Percentiles rank a stretch among this genome's conserved stretches.
These are phyloP conservation scores for Tragelaphus buxtoni DNA, from an alignment of 2,113 vertebrate genomes.

Conservation along the genomic window DNA sequence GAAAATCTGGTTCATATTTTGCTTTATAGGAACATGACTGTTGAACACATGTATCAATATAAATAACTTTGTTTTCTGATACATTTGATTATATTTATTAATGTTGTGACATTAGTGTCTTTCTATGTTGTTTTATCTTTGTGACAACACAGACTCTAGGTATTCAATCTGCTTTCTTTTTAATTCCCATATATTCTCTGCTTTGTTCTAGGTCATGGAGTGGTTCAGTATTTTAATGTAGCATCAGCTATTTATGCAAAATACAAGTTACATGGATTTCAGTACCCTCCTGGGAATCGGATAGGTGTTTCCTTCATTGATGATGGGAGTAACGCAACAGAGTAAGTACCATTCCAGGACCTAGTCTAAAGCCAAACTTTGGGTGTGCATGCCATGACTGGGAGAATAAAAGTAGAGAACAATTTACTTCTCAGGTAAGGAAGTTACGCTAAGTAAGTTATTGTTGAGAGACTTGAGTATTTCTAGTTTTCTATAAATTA, in stretches of 20 bases:
- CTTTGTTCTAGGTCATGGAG: conserved; percentile 85
- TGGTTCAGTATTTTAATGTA: conserved; percentile 94
- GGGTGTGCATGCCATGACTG: not conserved
- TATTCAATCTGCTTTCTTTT: not conserved
- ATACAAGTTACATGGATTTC: conserved; percentile 94
- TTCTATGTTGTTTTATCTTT: not conserved
- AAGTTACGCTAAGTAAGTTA: not conserved
- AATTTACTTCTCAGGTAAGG: not conserved
- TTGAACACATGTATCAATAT: not conserved
- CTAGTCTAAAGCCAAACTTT: not conserved
- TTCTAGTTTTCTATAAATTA: conserved; percentile 11
- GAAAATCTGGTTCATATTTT: not conserved
- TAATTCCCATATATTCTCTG: not conserved
- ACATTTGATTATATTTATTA: not conserved
- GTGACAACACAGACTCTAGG: not conserved
- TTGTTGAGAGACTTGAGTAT: not conserved
- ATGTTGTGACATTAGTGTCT: not conserved
- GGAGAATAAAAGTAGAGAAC: not conserved
- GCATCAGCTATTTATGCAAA: conserved; percentile 97
- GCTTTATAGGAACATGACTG: not conserved
- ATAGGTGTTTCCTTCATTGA: conserved; percentile 89
- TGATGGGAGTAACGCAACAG: conserved; percentile 90
- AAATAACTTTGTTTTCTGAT: not conserved
- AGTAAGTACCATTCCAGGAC: conserved; percentile 79
- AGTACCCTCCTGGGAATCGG: conserved; percentile 96